Evolutionary conservation across 2,888 invertebrate species (phyloP), one percentile per base, ranked within the genome.

Genomic region (Eurytoma californica): DNA sequence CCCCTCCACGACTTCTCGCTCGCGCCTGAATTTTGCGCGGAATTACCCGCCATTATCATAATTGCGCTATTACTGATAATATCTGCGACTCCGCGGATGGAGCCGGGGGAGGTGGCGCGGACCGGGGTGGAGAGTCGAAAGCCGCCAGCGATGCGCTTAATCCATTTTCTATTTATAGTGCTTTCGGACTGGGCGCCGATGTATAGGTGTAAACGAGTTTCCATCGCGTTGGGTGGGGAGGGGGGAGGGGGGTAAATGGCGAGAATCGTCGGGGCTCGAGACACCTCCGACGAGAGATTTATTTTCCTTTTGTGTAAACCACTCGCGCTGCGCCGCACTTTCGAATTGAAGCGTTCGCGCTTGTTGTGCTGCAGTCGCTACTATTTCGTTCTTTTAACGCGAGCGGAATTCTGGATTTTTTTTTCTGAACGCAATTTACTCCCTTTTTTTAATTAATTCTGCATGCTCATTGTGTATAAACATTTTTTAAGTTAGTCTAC

Each of bases 31-130:
- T 89, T 89, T 88, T 87, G 88, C 85, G 85, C 88, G 85, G 88
- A 89, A 90, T 90, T 90, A 89, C 90, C 90, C 86, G 83, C 88
- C 90, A 90, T 90, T 90, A 90, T 90, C 89, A 88, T 90, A 90
- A 90, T 89, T 87, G 90, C 86, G 88, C 89, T 90, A 90, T 90
- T 90, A 90, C 88, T 89, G 88, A 90, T 90, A 90, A 90, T 90
- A 87, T 90, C 87, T 84, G 72, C 73, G 72, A 47, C 61, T 66
- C 57, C 16, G 49, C 5, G 65, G 39, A n/a, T 24, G 80, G 73
- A 58, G 75, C 63, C 73, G 67, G 9, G 65, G 55, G 76, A 75
- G 79, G 74, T 81, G 58, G 57, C 75, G 79, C 80, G 77, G 81
- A 82, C 83, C 24, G 30, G 47, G 47, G 66, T 16, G 66, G 18